Evolutionary conservation across 2,888 invertebrate species (phyloP).

Genomic region (Metellina segmentata): DNA sequence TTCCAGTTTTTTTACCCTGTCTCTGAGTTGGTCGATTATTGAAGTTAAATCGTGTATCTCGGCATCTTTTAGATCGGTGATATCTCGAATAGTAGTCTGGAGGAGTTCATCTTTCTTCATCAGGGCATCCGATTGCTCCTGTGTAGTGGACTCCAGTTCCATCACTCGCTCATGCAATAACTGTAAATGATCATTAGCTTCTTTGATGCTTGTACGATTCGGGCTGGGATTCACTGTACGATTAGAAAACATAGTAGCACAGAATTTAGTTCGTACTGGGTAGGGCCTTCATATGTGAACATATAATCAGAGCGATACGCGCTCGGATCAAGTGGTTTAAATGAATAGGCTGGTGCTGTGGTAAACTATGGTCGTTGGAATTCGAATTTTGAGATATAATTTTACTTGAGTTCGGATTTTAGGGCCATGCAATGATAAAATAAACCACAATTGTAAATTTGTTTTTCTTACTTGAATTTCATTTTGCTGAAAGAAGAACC

Average conservation of each 20-base stretch:
- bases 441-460: conserved; percentile 1
- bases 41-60: conserved; percentile 76
- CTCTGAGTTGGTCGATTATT: conserved; percentile 71
- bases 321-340: neutral
- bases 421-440: neutral
- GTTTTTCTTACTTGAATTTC: conserved; percentile 7
- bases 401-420: neutral
- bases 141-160: conserved; percentile 79
- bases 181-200: conserved; percentile 81
- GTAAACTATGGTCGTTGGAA: neutral
- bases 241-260: conserved; percentile 73
- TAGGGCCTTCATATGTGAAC: conserved; percentile 26
- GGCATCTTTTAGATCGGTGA: conserved; percentile 77
- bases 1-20: conserved; percentile 77
- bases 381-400: neutral
- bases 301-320: conserved; percentile 3
- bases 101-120: conserved; percentile 78
- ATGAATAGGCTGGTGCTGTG: neutral
- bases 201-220: conserved; percentile 79
- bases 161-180: conserved; percentile 79
- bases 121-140: conserved; percentile 77
- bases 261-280: conserved; percentile 13
- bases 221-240: conserved; percentile 76
- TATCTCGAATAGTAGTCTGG: conserved; percentile 75
- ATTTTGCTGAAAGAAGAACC: conserved; percentile 34